A percentile compares a stretch with the other conserved stretches of the same genome.
These are phyloP conservation scores for Tyto alba DNA, from an alignment of 2,113 vertebrate genomes.

Conservation along the genomic window DNA sequence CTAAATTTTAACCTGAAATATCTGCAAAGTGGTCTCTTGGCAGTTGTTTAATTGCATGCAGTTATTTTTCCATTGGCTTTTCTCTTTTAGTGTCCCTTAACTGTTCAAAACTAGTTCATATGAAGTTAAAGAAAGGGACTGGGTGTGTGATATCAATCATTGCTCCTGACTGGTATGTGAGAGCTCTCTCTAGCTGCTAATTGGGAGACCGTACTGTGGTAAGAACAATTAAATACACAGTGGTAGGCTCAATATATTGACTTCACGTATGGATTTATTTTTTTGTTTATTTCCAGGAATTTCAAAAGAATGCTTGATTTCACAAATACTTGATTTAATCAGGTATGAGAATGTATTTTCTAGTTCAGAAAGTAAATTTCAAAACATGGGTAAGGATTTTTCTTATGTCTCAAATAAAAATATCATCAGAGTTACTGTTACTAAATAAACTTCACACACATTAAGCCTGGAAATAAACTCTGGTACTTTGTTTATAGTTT, in stretches of 20 bases:
- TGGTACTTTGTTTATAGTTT: neutral
- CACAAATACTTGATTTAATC: neutral
- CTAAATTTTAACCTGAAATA: neutral
- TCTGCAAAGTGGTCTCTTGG: neutral
- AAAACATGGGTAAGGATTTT: neutral
- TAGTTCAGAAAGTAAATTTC: neutral
- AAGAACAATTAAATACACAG: neutral
- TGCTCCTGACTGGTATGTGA: fast-evolving
- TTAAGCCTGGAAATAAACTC: neutral
- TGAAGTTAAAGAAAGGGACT: neutral
- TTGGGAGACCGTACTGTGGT: neutral
- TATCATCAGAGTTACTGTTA: neutral
- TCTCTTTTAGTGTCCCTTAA: neutral
- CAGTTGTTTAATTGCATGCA: neutral
- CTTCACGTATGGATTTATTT: neutral
- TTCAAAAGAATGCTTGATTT: neutral
- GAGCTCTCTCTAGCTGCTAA: neutral
- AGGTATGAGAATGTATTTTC: neutral
- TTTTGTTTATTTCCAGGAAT: neutral
- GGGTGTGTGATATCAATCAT: neutral
- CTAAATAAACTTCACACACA: neutral
- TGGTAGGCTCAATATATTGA: neutral
- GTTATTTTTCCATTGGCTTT: neutral
- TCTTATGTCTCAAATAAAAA: neutral
- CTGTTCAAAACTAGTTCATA: neutral